A percentile compares a stretch with the other conserved stretches of the same genome.
Conservation (phyloP, 2,113 vertebrate genomes). For the Ariopsis seemanni region DNA sequence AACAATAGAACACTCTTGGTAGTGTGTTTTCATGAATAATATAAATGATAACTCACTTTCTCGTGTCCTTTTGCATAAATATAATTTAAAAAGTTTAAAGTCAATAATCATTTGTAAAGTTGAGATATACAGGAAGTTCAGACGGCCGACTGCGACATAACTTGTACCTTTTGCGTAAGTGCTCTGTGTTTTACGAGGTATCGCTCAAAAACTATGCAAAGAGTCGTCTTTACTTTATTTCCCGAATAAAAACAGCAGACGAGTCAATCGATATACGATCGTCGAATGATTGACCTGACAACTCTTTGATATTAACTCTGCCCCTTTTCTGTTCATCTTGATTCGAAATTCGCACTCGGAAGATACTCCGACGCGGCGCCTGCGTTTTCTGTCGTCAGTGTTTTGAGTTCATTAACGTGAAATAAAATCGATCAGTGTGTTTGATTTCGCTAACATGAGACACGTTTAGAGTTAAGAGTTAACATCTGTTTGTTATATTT, state of each 20-base stretch:
- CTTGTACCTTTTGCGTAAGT: neutral
- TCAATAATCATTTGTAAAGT: neutral
- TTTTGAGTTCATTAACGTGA: neutral
- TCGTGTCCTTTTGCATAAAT: neutral
- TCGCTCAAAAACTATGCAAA: neutral
- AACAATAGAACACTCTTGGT: neutral
- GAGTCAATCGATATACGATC: neutral
- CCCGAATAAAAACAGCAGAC: neutral
- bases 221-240: neutral
- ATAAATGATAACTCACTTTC: neutral
- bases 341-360: neutral
- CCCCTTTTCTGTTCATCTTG: neutral
- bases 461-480: neutral
- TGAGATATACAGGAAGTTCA: neutral
- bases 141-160: neutral
- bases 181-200: neutral
- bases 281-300: neutral
- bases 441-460: too few species aligned
- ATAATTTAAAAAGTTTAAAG: neutral
- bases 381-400: neutral
- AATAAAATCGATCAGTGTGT: too few species aligned
- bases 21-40: neutral
- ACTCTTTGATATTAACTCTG: neutral
- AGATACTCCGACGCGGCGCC: neutral
- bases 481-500: neutral